Base-by-base conservation (phyloP, 1,140 invertebrate genomes). In the Drosophila virilis region DNA sequence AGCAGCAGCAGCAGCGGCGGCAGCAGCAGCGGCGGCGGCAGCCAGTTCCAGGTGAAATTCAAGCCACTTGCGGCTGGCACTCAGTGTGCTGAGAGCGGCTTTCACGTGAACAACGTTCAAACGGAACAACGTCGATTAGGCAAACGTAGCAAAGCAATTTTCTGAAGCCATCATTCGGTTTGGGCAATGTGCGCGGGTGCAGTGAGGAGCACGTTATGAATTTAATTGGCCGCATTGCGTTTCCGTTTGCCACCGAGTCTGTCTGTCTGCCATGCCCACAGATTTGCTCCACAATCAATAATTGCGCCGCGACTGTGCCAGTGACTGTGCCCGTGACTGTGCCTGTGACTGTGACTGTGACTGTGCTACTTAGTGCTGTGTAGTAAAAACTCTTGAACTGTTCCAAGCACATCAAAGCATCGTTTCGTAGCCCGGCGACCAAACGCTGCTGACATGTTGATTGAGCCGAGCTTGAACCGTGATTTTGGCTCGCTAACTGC, bases 381-480 rank as follows among this genome's bases (percentile, higher is more conserved):
- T 15, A 51, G 45, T 54, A 10, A 35, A 68, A 69, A 68, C 37
- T 28, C 22, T 50, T 7, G 42, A 58, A 79, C 48, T 13, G 28
- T 46, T 66, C 17, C 22, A 54, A 73, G 61, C 38, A 59, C 66
- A 67, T 67, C 50, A 68, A 67, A 28, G 22, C 22, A 73, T 51
- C 60, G 81, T 72, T 77, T 79, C 42, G 17, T 12, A 33, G 50
- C 48, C 8, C 46, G 37, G 43, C 32, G 51, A 10, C 32, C 51
- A 57, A 74, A 50, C 50, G 48, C 48, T 43, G 38, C 66, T 61
- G 90, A 80, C 88, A 92, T 92, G 91, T 92, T 92, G 91, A 92
- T 92, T 75, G 91, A 92, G 89, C 81, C 90, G 90, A 81, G 86
- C 70, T 89, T 91, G 70, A 92, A 92, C 80, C 90, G 91, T 81